Base-by-base conservation (phyloP, 2,797 vertebrate species). In the Enteromius treurensis region DNA sequence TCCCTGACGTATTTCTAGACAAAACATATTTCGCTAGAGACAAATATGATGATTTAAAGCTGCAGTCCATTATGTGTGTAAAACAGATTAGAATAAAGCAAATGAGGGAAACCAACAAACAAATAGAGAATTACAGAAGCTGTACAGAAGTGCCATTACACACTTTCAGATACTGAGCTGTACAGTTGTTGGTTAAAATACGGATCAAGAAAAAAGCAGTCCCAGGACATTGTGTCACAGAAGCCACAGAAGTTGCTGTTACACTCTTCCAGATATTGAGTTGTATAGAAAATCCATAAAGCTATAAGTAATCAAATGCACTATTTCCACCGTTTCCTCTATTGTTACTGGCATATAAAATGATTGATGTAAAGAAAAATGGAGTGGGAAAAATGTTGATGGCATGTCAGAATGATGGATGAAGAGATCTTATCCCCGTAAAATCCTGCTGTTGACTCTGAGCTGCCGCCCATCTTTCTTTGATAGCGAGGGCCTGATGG, bases 401-500 rank as follows among this genome's bases (percentile, higher is more conserved):
- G 65, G 40, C 42, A 62, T 78, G 81, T 81, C 79, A 85, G 76
- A 42, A 78, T 74, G 85, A 83, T 78, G 76, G 62, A 83, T 73
- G 79, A 71, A 81, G 51, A 45, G 74, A 83, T 64, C 62, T 42
- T 78, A 64, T 71, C 81, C 60, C 88, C 80, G 88, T 85, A 91
- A 78, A 75, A 89, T 89, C 87, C 81, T 79, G 75, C 64, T 77
- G 81, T 77, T 82, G 65, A 78, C 65, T 76, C 69, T 51, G 19
- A 10, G 32, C 75, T 84, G 75, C 88, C 81, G 5, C 79, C 32
- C 60, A 19, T 58, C 80, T 23, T 47, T 75, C 55, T 55, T 75
- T 85, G 87, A 91, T 87, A 84, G 86, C 90, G 81, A 37, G 29
- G 53, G 83, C 86, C 87, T 83, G 89, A 89, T 81, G 89, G 70